phyloP scores from a whole-genome alignment of 2,888 invertebrate species.

The Diloba caeruleocephala region DNA sequence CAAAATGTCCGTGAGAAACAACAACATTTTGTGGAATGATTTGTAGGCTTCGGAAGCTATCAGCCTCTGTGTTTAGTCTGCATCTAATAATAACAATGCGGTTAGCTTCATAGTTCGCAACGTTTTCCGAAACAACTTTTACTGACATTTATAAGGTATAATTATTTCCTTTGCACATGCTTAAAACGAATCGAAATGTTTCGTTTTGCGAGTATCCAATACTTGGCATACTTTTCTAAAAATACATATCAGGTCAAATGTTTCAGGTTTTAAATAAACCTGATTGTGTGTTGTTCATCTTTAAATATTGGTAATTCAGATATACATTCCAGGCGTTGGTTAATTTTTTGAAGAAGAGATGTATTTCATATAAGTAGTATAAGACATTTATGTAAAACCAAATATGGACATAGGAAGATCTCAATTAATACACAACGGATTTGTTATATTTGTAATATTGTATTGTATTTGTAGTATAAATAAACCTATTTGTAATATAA shows the following conservation, averaged over 20 bases:
- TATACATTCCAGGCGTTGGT: no score
- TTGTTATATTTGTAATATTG: no score
- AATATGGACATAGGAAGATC: no score
- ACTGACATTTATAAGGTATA: constrained; percentile 8
- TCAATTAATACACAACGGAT: no score
- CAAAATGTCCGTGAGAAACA: constrained; percentile 7
- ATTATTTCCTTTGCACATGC: constrained; percentile 32
- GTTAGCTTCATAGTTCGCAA: constrained; percentile 9
- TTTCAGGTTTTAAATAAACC: constrained; percentile 1
- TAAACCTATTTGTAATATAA: no score
- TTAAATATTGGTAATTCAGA: no score
- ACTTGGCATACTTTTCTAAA: constrained; percentile 21
- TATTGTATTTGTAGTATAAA: no score
- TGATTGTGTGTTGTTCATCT: no score
- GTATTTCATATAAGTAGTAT: no score
- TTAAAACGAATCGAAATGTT: constrained; percentile 26
- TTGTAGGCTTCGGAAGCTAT: constrained; percentile 26
- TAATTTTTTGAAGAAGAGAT: no score
- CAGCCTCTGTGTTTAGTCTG: constrained; percentile 45
- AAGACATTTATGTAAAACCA: no score
- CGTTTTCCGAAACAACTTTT: background rate
- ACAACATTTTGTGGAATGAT: constrained; percentile 13
- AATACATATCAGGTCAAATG: constrained; percentile 19
- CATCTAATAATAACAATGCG: constrained; percentile 25
- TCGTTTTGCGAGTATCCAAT: constrained; percentile 13